These are phyloP conservation scores for Cacoxenus indagator DNA, from an alignment of 2,888 invertebrate species.

Conservation along the genomic window DNA sequence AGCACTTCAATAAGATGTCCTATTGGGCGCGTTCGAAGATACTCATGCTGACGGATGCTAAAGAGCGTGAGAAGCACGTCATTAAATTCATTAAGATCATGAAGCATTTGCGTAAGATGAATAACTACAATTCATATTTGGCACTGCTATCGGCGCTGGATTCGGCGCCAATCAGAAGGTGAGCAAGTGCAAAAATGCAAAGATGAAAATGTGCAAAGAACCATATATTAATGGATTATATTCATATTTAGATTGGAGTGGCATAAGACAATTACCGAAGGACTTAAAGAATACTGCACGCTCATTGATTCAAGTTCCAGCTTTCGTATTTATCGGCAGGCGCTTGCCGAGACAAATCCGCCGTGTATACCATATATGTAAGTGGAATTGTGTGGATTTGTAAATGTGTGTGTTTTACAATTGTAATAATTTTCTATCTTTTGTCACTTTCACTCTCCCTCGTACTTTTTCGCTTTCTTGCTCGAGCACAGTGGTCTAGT, in stretches of 20 bases:
- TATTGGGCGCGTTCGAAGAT: conserved; percentile 97
- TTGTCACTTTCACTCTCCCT: no score
- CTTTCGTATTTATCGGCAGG: conserved; percentile 96
- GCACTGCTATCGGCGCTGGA: conserved; percentile 96
- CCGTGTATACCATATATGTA: conserved; percentile 99
- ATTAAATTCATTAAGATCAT: conserved; percentile 98
- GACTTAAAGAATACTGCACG: conserved; percentile 93
- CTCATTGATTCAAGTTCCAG: conserved; percentile 98
- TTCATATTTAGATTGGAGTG: conserved; percentile 83
- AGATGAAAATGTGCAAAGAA: no score
- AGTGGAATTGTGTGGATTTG: conserved; percentile 66
- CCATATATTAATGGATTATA: neutral
- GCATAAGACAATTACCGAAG: conserved; percentile 92
- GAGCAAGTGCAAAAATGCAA: neutral
- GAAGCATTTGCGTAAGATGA: conserved; percentile 96
- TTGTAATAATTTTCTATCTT: conserved; percentile 7
- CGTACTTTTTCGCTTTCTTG: neutral
- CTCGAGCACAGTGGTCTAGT: conserved; percentile 89
- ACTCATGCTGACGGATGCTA: conserved; percentile 90
- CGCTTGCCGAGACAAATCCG: conserved; percentile 93
- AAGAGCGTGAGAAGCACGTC: conserved; percentile 94
- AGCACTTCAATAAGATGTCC: conserved; percentile 99
- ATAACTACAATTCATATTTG: conserved; percentile 98
- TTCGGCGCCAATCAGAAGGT: conserved; percentile 86
- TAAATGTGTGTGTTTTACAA: no score